phyloP scores from a whole-genome alignment of 2,797 vertebrate species.

The Limnodromus scolopaceus region DNA sequence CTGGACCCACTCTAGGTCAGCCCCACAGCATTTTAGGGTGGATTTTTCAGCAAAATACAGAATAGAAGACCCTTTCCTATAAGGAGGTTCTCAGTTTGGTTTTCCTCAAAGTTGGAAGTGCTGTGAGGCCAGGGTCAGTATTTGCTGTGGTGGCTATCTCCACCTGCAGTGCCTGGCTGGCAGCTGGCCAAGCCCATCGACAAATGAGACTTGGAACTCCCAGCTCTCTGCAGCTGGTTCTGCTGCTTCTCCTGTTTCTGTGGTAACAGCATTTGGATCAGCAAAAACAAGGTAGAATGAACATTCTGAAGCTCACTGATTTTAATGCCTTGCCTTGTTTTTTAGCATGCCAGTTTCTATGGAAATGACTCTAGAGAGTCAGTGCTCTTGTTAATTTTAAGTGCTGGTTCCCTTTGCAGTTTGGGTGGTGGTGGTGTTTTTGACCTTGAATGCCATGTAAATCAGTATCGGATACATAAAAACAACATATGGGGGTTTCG shows the following conservation, averaged over 20 bases:
- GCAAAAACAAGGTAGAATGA: slow-evolving; percentile 45
- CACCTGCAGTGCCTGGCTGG: background rate
- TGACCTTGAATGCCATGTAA: background rate
- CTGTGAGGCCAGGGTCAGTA: background rate
- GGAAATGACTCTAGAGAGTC: slow-evolving; percentile 38
- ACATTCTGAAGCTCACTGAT: slow-evolving; percentile 28
- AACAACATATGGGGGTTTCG: background rate
- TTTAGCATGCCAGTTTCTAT: slow-evolving; percentile 57
- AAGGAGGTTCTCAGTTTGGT: background rate
- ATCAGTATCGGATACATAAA: background rate
- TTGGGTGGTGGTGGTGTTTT: background rate
- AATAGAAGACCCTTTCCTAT: background rate
- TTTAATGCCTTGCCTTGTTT: slow-evolving; percentile 42
- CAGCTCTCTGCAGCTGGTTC: background rate
- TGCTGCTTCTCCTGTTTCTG: slow-evolving; percentile 45
- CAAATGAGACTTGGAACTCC: background rate
- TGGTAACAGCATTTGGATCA: slow-evolving; percentile 61
- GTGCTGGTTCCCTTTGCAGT: background rate
- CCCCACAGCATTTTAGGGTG: background rate
- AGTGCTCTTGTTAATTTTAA: background rate
- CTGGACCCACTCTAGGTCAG: background rate
- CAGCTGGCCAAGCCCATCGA: rapidly evolving
- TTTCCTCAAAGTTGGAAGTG: background rate
- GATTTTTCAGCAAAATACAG: background rate
- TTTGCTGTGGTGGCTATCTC: background rate